A percentile compares a stretch with the other conserved stretches of the same genome.
Conservation (phyloP, 1,140 invertebrate species). For the Lordiphosa mommai region DNA sequence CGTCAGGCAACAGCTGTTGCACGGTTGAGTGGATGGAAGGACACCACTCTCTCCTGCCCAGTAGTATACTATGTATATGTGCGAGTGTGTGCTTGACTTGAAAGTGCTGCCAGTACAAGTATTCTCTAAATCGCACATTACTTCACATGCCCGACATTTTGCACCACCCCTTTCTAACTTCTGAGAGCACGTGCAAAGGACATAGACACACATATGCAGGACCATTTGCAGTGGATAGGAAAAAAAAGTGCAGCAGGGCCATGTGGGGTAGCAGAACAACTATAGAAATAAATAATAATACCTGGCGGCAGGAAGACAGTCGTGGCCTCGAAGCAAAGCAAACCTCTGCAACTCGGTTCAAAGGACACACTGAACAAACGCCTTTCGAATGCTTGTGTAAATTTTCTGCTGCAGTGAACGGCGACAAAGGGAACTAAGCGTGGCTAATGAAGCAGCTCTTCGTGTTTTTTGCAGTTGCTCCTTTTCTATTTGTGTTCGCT, state of each 20-base stretch:
- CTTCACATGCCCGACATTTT: conserved; percentile 12
- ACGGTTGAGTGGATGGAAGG: conserved; percentile 28
- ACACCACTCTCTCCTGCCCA: neutral
- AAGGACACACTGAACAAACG: neutral
- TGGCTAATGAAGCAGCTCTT: conserved; percentile 7
- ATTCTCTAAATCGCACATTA: conserved; percentile 8
- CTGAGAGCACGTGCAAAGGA: conserved; percentile 41
- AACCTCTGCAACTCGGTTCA: conserved; percentile 4
- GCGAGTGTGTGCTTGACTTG: conserved; percentile 3
- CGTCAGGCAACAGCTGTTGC: conserved; percentile 31
- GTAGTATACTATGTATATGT: conserved; percentile 3
- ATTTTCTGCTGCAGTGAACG: conserved; percentile 9
- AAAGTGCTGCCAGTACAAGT: conserved; percentile 3
- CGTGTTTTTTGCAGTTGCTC: neutral
- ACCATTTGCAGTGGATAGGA: neutral
- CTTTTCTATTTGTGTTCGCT: neutral
- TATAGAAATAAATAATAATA: conserved; percentile 16
- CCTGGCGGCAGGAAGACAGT: neutral
- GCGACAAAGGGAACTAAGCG: conserved; percentile 5
- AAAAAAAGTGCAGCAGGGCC: conserved; percentile 1
- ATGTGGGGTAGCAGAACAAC: neutral
- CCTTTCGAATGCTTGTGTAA: conserved; percentile 1
- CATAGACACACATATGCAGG: conserved; percentile 10
- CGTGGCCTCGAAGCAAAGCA: conserved; percentile 1
- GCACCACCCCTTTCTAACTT: conserved; percentile 11